Conservation (phyloP, 2,797 vertebrate genomes). For the Sebastes diploproa region DNA sequence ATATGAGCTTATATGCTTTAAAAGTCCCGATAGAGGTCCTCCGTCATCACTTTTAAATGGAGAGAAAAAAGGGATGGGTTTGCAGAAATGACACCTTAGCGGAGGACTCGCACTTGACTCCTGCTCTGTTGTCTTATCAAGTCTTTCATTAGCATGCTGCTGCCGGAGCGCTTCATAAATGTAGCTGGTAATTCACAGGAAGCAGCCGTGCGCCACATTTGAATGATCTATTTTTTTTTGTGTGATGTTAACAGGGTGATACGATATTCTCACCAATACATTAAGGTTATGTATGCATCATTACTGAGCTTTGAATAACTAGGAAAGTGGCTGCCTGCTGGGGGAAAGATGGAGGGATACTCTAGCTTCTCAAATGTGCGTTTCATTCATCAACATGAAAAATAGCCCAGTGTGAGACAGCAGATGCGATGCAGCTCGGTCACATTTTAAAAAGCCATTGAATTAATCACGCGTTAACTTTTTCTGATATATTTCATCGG, state of each 20-base stretch:
- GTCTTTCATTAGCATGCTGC: constrained; percentile 75
- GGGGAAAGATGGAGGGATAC: constrained; percentile 18
- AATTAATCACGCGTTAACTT: neutral
- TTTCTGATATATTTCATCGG: neutral
- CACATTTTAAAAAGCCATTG: neutral
- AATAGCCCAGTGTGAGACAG: constrained; percentile 14
- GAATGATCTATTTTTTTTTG: constrained; percentile 40
- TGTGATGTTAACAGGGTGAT: constrained; percentile 44
- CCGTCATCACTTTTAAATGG: constrained; percentile 58
- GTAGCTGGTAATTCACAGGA: constrained; percentile 67
- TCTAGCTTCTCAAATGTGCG: constrained; percentile 25
- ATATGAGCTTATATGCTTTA: constrained; percentile 24
- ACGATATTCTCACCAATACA: constrained; percentile 47
- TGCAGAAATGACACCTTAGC: constrained; percentile 58
- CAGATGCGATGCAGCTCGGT: constrained; percentile 10
- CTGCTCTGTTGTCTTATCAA: constrained; percentile 66
- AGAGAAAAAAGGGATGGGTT: constrained; percentile 55
- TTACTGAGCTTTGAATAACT: constrained; percentile 57
- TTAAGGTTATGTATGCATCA: constrained; percentile 57
- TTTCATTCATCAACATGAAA: constrained; percentile 42
- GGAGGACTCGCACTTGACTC: constrained; percentile 71
- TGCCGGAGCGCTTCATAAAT: constrained; percentile 63
- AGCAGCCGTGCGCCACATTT: constrained; percentile 39
- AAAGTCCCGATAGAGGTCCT: constrained; percentile 46
- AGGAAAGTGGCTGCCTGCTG: constrained; percentile 32